Evolutionary conservation across 37 sponge, comb jelly and placozoan species (phyloP), one percentile per base, ranked within the genome.

Genomic region (Bolinopsis microptera): DNA sequence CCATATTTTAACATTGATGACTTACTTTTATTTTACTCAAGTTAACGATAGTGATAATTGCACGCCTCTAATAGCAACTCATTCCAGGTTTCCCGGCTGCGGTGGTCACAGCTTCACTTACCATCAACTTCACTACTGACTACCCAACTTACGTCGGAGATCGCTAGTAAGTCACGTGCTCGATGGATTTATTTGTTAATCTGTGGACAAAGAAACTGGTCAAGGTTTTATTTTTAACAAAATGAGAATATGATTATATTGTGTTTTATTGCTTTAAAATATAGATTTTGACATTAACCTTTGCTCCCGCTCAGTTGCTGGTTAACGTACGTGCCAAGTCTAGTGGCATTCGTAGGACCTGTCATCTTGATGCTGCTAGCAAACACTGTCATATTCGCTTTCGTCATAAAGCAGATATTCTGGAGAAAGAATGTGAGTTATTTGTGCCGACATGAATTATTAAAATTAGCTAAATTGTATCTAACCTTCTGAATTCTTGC

Each of bases 21-120:
- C n/a, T n/a, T n/a, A n/a, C n/a, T n/a, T n/a, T n/a, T n/a, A n/a
- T n/a, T n/a, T n/a, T n/a, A n/a, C n/a, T n/a, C n/a, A n/a, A n/a
- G n/a, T n/a, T n/a, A n/a, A n/a, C n/a, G n/a, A n/a, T n/a, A n/a
- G n/a, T n/a, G n/a, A n/a, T n/a, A n/a, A n/a, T n/a, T n/a, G n/a
- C n/a, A n/a, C n/a, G n/a, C n/a, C n/a, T n/a, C n/a, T n/a, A n/a
- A n/a, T n/a, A n/a, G n/a, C n/a, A n/a, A n/a, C n/a, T 13, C 61
- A 48, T 48, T 48, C 13, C 82, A 80, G 82, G 82, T 34, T 80
- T 80, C 38, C 82, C 82, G 1, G 82, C 37, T 35, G 37, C 33
- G 38, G 82, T 80, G 22, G 82, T 80, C 2, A 3, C 33, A 22
- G 22, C 37, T 37, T 30, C 82, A 23, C 22, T 34, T 3, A 80